Conservation (phyloP, 2,888 invertebrate species). For the Subacronicta megacephala region DNA sequence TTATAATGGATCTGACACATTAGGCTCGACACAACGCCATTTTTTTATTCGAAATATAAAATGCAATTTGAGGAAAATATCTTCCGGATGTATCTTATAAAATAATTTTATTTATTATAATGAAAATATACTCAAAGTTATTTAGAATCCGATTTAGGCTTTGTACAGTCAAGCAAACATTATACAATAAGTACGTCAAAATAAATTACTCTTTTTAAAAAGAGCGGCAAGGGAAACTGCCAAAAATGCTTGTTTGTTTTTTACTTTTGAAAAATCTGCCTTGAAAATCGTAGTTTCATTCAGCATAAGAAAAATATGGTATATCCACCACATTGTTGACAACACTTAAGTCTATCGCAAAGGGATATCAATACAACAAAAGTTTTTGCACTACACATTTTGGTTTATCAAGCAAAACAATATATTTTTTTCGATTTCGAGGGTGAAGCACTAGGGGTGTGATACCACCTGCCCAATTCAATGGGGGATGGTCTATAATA, state of each 20-base stretch:
- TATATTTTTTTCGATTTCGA: slow-evolving; percentile 29
- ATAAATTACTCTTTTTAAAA: slow-evolving; percentile 20
- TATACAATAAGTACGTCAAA: too few relatives aligned
- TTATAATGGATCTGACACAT: too few relatives aligned
- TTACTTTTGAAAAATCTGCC: neutral
- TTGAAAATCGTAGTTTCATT: neutral
- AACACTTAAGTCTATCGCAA: slow-evolving; percentile 13
- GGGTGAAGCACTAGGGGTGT: slow-evolving; percentile 36
- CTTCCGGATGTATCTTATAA: too few relatives aligned
- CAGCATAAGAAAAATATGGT: neutral
- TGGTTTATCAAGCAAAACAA: slow-evolving; percentile 40
- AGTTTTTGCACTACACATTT: slow-evolving; percentile 44
- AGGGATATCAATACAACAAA: slow-evolving; percentile 24
- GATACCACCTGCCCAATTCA: slow-evolving; percentile 47
- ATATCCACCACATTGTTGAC: slow-evolving; percentile 8
- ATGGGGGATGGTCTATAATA: slow-evolving; percentile 38
- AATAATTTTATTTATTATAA: too few relatives aligned
- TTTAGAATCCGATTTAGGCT: too few relatives aligned
- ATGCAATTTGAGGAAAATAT: too few relatives aligned
- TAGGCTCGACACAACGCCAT: too few relatives aligned
- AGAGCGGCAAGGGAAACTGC: neutral
- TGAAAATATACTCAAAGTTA: too few relatives aligned
- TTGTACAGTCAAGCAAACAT: too few relatives aligned
- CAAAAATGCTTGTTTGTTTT: neutral
- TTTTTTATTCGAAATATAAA: too few relatives aligned